Evolutionary conservation across 2,113 vertebrate genomes (phyloP).

Genomic region (Cyprinodon brontotheroides): DNA sequence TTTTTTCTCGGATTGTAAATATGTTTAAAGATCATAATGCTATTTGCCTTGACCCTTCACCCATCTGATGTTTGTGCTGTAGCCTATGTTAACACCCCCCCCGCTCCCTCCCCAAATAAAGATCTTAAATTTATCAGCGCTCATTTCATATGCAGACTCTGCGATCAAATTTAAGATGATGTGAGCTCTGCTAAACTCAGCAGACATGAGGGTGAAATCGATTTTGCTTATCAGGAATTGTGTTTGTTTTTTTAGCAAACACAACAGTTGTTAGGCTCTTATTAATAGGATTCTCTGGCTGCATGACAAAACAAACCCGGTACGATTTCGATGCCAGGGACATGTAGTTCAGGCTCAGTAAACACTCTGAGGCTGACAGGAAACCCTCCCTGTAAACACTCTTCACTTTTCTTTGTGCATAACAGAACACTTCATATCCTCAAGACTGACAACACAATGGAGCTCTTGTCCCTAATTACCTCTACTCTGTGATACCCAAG

Average conservation of each 20-base stretch:
- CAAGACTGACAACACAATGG: conserved; percentile 25
- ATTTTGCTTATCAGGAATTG: neutral
- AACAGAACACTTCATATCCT: conserved; percentile 22
- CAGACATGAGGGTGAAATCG: neutral
- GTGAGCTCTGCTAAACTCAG: neutral
- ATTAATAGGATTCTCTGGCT: neutral
- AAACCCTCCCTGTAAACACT: conserved; percentile 41
- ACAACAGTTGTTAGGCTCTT: neutral
- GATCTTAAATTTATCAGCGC: no score
- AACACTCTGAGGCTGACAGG: conserved; percentile 28
- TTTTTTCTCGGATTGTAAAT: no score
- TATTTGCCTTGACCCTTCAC: no score
- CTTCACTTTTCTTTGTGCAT: conserved; percentile 21
- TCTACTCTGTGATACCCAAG: conserved; percentile 2
- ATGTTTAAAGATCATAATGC: no score
- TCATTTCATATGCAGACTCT: no score
- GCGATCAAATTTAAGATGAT: neutral
- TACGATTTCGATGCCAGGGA: neutral
- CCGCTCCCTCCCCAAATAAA: no score
- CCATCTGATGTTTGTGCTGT: no score
- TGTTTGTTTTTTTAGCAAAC: neutral
- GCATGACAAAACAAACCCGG: neutral
- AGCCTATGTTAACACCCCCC: no score
- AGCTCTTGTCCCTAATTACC: conserved; percentile 7
- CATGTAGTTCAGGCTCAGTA: conserved; percentile 15